Base-by-base conservation (phyloP, 2,888 invertebrate species). In the Crocallis elinguaria region DNA sequence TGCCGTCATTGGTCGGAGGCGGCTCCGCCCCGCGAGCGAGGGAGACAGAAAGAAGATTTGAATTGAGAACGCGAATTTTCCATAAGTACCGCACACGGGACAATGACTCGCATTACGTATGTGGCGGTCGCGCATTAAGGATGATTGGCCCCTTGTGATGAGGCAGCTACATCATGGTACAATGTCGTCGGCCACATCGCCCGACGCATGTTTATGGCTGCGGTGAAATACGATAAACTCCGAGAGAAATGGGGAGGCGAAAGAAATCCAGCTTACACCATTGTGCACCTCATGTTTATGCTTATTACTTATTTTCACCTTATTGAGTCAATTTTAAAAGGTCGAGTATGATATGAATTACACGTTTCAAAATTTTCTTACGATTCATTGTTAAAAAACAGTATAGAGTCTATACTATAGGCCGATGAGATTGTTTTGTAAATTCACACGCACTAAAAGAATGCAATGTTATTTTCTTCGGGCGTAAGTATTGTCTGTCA, bases 61-160 rank as follows among this genome's bases (percentile, higher is more conserved):
- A 89, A 91, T 91, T 86, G 89, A 89, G 90, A 89, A 90, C 88
- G 91, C 90, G 90, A 91, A 91, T 91, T 90, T 91, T 90, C 90
- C 90, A 90, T 91, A 90, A 91, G 90, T 88, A 91, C 88, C 84
- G 80, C 87, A 88, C 82, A 82, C 86, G 89, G 91, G 88, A 90
- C 91, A 90, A 90, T 91, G 91, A 90, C 91, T 89, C 89, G 89
- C 86, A 88, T 90, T 89, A 90, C 90, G 88, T 89, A 89, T 89
- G 90, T 89, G 89, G 86, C 86, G 87, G 84, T 84, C 82, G 88
- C 85, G 83, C 87, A 89, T 89, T 90, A 90, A 88, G 86, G 85
- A 89, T 89, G 90, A 91, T 91, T 90, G 90, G 86, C 87, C 84
- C 82, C 88, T 89, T 89, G 88, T 90, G 90, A 91, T 89, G 90